Conservation (phyloP, 2,797 vertebrate genomes). For the Helarctos malayanus region DNA sequence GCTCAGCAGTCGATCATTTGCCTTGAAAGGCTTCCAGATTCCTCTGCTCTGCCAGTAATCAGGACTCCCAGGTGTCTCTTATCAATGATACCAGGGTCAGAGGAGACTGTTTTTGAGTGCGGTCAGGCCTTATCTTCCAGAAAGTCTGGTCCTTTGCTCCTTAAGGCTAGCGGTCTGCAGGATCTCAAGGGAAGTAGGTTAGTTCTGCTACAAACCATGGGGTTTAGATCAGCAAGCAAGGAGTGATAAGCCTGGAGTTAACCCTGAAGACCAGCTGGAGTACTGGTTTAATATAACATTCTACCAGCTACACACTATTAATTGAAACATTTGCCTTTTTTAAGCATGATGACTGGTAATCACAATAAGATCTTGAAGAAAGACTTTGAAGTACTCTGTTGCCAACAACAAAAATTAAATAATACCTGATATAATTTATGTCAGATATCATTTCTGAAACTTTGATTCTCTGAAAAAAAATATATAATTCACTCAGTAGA, state of each 20-base stretch:
- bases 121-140: background rate
- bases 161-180: background rate
- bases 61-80: background rate
- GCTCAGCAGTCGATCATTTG: background rate
- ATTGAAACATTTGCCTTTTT: conserved; percentile 30
- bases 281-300: background rate
- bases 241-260: background rate
- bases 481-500: background rate
- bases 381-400: background rate
- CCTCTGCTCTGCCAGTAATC: background rate
- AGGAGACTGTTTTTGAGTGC: background rate
- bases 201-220: background rate
- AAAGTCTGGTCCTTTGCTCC: background rate
- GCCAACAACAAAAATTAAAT: conserved; percentile 49
- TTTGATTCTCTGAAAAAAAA: background rate
- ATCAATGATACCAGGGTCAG: background rate
- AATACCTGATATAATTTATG: background rate
- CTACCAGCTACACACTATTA: background rate
- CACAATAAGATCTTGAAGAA: background rate
- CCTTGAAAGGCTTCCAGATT: background rate
- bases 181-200: background rate
- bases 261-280: background rate
- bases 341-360: background rate
- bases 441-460: background rate
- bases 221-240: background rate